Evolutionary conservation across 1,140 invertebrate species (phyloP).

Genomic region (Chrysomallon squamiferum): DNA sequence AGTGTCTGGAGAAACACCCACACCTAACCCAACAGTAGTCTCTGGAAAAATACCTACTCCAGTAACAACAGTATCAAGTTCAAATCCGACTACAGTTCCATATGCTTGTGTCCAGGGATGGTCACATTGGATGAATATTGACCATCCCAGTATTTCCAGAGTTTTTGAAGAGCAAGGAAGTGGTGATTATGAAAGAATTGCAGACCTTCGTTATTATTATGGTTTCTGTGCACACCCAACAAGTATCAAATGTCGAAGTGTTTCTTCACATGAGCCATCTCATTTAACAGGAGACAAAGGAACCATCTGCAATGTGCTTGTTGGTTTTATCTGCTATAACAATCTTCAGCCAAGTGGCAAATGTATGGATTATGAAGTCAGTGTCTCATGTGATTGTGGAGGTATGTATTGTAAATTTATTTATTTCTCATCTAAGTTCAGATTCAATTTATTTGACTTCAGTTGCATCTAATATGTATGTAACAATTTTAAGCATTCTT

Average conservation of each 20-base stretch:
- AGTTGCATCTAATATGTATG: no score
- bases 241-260: slow-evolving; percentile 77
- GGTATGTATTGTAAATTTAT: slow-evolving; percentile 18
- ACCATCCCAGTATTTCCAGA: slow-evolving; percentile 15
- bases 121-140: slow-evolving; percentile 53
- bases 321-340: slow-evolving; percentile 27
- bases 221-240: slow-evolving; percentile 71
- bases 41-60: not conserved
- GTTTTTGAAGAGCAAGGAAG: slow-evolving; percentile 30
- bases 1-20: not conserved
- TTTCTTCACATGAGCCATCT: slow-evolving; percentile 67
- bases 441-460: no score
- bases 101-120: slow-evolving; percentile 35
- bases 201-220: slow-evolving; percentile 39
- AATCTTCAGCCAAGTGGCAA: slow-evolving; percentile 6
- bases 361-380: slow-evolving; percentile 60
- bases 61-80: not conserved
- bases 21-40: not conserved
- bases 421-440: no score
- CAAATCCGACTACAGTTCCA: slow-evolving; percentile 11
- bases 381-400: slow-evolving; percentile 56
- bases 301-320: slow-evolving; percentile 30
- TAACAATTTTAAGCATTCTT: no score
- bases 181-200: slow-evolving; percentile 53
- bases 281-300: slow-evolving; percentile 70